These are phyloP conservation scores for Drosophila nigromelanica DNA, from an alignment of 1,140 invertebrate species.

Conservation along the genomic window DNA sequence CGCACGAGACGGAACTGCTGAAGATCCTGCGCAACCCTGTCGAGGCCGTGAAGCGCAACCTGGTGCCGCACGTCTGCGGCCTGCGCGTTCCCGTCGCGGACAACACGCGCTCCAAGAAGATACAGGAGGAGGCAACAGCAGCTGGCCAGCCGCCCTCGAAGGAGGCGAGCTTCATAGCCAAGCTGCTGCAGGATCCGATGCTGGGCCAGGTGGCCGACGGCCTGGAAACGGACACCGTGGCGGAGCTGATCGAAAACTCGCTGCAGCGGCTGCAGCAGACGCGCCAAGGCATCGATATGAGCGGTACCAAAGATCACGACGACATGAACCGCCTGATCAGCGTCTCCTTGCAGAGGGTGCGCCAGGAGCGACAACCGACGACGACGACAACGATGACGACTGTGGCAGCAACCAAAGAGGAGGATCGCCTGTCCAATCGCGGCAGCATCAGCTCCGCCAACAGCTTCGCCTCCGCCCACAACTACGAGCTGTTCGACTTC, in stretches of 20 bases:
- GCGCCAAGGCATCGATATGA: conserved; percentile 84
- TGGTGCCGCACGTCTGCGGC: conserved; percentile 89
- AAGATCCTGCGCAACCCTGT: conserved; percentile 88
- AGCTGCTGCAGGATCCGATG: conserved; percentile 86
- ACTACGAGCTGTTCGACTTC: conserved; percentile 85
- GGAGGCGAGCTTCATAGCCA: conserved; percentile 84
- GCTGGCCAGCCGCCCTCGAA: conserved; percentile 12
- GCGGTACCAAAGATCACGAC: conserved; percentile 85
- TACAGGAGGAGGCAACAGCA: conserved; percentile 15
- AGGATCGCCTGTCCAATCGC: conserved; percentile 80
- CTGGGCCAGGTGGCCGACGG: conserved; percentile 86
- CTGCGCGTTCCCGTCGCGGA: conserved; percentile 30
- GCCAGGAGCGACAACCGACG: conserved; percentile 82
- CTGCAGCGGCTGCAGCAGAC: conserved; percentile 86
- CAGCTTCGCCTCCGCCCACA: conserved; percentile 84
- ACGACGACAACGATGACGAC: conserved; percentile 1
- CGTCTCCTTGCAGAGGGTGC: conserved; percentile 85
- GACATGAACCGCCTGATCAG: conserved; percentile 86
- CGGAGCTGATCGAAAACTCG: conserved; percentile 87
- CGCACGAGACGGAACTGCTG: conserved; percentile 84
- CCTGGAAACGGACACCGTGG: conserved; percentile 85
- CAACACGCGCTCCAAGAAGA: conserved; percentile 43
- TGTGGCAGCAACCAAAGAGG: conserved; percentile 65
- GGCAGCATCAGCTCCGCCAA: conserved; percentile 85
- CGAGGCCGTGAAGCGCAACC: conserved; percentile 88